Base-by-base conservation (phyloP, 2,797 vertebrate species). In the Remorina albescens region DNA sequence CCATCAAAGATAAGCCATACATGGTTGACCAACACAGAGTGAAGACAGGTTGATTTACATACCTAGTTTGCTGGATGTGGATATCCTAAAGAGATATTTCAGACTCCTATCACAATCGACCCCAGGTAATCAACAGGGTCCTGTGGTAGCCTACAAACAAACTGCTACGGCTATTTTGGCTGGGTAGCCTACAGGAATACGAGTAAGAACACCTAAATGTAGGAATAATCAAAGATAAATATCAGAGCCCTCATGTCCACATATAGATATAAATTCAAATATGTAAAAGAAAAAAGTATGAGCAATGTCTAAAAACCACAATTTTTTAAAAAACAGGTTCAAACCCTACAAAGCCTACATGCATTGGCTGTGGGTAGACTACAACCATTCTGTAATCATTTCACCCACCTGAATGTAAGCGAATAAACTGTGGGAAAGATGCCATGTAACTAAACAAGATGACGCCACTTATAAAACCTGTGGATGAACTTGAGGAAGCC, bases 71-170 rank as follows among this genome's bases (percentile, higher is more conserved):
- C 93, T 95, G 94, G 95, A 93, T 92, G 95, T 90, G 92, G 92
- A 93, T 92, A 94, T 95, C 95, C 95, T 95, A 95, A 95, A 94
- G 94, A 94, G 94, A 95, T 94, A 95, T 95, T 94, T 95, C 94
- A 95, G 92, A 93, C 89, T 95, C 93, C 93, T 95, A 95, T 94
- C 90, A 95, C 94, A 95, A 94, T 84, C 92, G 93, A 94, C 92
- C 94, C 94, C 95, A 94, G 94, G 94, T 95, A 95, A 91, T 94
- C 90, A 94, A 95, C 94, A 94, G 93, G 94, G 94, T 94, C 92
- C 90, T 94, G 93, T 84, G 81, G 91, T 93, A 89, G 90, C 91
- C 92, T 94, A 94, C 88, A 95, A 95, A 94, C 92, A 95, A 95
- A 94, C 94, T 93, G 92, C 93, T 95, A 95, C 92, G 92, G 92